These are phyloP conservation scores for Polylopha cassiicola DNA, from an alignment of 2,888 invertebrate genomes.

Conservation along the genomic window DNA sequence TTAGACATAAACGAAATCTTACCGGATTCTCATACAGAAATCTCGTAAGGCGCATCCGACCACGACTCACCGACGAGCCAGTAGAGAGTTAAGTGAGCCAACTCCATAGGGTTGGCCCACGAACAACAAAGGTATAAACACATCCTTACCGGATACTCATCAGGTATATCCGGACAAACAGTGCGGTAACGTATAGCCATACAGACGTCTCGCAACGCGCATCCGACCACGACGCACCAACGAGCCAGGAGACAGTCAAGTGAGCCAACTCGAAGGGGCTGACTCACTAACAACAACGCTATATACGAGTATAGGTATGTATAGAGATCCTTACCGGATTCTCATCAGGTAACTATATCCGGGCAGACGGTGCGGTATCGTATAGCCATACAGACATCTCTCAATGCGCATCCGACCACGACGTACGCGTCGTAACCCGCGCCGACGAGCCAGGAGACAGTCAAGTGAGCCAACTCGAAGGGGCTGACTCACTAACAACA, in stretches of 20 bases:
- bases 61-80: no score
- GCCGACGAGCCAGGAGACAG: conserved; percentile 90
- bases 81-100: no score
- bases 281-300: no score
- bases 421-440: conserved; percentile 92
- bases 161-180: conserved; percentile 8
- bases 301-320: background rate
- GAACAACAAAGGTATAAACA: no score
- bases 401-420: conserved; percentile 89
- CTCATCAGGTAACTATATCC: background rate
- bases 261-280: no score
- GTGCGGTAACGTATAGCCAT: conserved; percentile 58
- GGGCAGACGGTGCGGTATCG: conserved; percentile 31
- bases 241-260: no score
- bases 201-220: conserved; percentile 86
- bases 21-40: no score
- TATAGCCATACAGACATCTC: conserved; percentile 81
- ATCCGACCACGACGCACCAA: conserved; percentile 91
- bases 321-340: no score
- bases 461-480: conserved; percentile 88
- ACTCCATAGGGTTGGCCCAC: no score
- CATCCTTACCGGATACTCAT: no score
- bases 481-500: conserved; percentile 80
- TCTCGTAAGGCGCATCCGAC: no score
- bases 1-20: no score